Evolutionary conservation across 2,113 vertebrate genomes (phyloP).

Genomic region (Dolichotis patagonum): DNA sequence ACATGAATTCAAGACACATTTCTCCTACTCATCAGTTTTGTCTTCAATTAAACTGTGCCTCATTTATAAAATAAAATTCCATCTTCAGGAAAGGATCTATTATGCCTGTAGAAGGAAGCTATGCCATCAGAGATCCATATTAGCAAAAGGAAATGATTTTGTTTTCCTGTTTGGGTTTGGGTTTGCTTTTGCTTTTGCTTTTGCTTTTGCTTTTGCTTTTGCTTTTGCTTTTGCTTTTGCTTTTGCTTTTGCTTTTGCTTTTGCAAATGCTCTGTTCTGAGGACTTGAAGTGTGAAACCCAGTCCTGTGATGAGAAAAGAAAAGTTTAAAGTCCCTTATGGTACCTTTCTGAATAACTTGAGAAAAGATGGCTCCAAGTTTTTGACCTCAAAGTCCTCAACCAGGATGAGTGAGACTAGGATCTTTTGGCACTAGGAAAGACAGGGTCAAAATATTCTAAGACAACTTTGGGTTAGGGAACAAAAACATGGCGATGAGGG

Average conservation of each 20-base stretch:
- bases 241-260: not conserved
- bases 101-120: not conserved
- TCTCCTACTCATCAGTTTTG: not conserved
- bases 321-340: not conserved
- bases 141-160: not conserved
- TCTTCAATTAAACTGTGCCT: not conserved
- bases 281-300: not conserved
- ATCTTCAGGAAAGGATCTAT: not conserved
- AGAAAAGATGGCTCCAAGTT: not conserved
- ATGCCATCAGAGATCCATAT: not conserved
- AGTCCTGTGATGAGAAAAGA: not conserved
- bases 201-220: not conserved
- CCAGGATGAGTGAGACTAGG: not conserved
- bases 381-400: not conserved
- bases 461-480: not conserved
- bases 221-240: not conserved
- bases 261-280: not conserved
- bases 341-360: not conserved
- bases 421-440: no score
- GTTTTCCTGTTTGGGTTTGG: not conserved
- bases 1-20: not conserved
- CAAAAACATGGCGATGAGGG: no score
- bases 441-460: not conserved
- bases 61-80: not conserved
- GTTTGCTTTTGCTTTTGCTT: not conserved